phyloP scores from a whole-genome alignment of 2,797 vertebrate species.

The Coluber constrictor region DNA sequence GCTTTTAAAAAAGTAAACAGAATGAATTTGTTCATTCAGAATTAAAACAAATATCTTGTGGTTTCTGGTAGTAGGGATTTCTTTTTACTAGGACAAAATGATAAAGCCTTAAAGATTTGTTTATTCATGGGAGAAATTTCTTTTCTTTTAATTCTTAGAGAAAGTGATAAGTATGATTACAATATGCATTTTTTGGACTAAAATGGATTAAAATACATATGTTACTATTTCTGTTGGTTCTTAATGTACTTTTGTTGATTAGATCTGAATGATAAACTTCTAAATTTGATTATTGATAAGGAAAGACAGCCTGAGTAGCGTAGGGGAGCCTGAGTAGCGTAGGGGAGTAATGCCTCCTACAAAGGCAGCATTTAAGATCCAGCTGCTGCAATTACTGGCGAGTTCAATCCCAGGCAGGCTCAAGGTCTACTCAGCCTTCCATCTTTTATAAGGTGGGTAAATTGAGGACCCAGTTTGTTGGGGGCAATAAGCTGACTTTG shows the following conservation, averaged over 20 bases:
- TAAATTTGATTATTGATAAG: background rate
- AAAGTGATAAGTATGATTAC: background rate
- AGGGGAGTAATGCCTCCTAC: too few species aligned
- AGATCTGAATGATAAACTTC: background rate
- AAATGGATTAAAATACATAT: background rate
- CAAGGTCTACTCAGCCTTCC: too few species aligned
- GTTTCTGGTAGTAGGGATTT: background rate
- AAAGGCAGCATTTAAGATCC: too few species aligned
- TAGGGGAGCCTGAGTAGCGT: too few species aligned
- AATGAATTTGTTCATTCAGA: background rate
- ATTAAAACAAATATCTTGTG: background rate
- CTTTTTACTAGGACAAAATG: background rate
- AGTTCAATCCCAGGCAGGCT: too few species aligned
- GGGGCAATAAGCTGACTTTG: too few species aligned
- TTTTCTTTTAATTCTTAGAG: background rate
- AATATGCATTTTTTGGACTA: background rate
- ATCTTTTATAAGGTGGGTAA: too few species aligned
- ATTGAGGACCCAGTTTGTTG: too few species aligned
- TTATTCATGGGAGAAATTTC: too few species aligned
- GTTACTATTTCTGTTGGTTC: background rate
- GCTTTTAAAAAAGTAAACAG: background rate
- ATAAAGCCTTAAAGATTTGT: too few species aligned
- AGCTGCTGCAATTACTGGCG: too few species aligned
- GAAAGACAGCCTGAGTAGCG: too few species aligned
- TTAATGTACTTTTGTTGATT: background rate